Conservation (phyloP, 2,113 vertebrate genomes). For the Abramis brama region DNA sequence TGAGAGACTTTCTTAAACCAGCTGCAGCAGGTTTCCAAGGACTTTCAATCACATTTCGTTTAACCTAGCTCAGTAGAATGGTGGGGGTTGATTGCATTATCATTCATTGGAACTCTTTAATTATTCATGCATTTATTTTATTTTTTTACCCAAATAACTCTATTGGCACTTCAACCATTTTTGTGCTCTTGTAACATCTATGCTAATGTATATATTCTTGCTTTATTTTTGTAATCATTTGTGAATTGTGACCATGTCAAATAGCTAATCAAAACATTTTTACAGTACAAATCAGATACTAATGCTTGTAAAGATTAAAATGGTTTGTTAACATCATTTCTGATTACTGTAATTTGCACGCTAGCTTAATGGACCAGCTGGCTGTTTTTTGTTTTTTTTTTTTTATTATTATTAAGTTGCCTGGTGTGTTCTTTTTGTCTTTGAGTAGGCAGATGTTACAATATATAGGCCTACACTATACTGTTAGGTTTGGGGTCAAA, state of each 20-base stretch:
- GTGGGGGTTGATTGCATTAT: background rate
- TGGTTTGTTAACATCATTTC: background rate
- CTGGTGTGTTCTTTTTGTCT: background rate
- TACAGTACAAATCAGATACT: background rate
- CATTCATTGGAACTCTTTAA: background rate
- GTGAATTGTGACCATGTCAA: background rate
- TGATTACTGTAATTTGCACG: background rate
- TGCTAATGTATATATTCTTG: background rate
- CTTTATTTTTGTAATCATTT: constrained; percentile 3
- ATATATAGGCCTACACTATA: too few relatives aligned
- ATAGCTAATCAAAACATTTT: background rate
- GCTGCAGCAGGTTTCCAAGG: background rate
- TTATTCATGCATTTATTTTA: background rate
- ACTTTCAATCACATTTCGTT: background rate
- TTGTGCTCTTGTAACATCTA: background rate
- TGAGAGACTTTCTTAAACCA: background rate
- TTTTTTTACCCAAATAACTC: background rate
- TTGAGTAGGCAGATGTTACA: background rate
- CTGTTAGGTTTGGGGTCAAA: background rate
- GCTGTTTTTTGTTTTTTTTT: background rate
- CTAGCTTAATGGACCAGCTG: background rate
- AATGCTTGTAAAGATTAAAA: background rate
- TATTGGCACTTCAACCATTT: background rate
- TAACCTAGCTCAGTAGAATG: background rate
- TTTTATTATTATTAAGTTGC: background rate